Evolutionary conservation across 2,888 invertebrate genomes (phyloP), one percentile per base, ranked within the genome.

Genomic region (Macrophya alboannulata): DNA sequence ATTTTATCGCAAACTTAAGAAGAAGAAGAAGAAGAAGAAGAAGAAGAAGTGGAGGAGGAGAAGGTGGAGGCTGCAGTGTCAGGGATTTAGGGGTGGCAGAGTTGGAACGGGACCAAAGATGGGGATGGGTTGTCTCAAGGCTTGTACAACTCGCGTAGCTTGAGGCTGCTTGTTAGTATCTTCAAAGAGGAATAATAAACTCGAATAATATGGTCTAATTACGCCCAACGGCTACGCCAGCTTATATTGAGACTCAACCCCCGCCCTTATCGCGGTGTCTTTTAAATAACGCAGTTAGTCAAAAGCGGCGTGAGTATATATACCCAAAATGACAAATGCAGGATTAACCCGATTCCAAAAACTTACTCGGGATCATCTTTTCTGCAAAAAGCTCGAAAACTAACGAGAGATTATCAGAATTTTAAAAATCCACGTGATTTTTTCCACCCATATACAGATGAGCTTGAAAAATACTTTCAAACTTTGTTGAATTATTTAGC

Each of bases 181-280:
- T 86, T 90, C 91, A 90, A 91, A 91, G 90, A 89, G 87, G 85
- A 87, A 90, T 91, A 90, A 90, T 91, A 90, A 91, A 90, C 88
- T 89, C 76, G 87, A 87, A 86, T 87, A 86, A 86, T 87, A 85
- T 82, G 86, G 85, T 89, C 86, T 90, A 91, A 91, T 91, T 91
- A 91, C 88, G 87, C 89, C 90, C 87, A 86, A 87, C 87, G 89
- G 90, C 85, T 79, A 45, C n/a, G 51, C 40, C 25, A 9, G 81
- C 81, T 81, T 81, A 77, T 65, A 85, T 85, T 25, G 85, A 77
- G 79, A 65, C 48, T 55, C 17, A 55, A 37, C 51, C n/a, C 21
- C 48, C 15, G 10, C 43, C 31, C 25, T 62, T 62, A n/a, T 43
- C 62, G 4, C 21, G 43, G 81, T 81, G 59, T 62, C 62, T 62